Percentiles rank a stretch among this genome's conserved stretches.
These are phyloP conservation scores for Drosophila rhopaloa DNA, from an alignment of 1,140 invertebrate genomes.

Conservation along the genomic window DNA sequence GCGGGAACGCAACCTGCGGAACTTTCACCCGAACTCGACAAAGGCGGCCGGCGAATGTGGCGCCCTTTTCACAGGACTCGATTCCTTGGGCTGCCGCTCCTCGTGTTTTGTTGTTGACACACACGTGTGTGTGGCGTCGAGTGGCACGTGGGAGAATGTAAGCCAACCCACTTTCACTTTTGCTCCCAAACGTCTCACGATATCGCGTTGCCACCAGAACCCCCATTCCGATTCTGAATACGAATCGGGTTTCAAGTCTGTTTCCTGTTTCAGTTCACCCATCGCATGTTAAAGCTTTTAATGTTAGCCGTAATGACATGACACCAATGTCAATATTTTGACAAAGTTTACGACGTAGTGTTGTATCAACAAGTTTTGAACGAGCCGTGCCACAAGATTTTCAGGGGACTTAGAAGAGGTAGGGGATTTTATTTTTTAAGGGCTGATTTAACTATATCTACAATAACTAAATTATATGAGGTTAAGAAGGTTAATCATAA, in stretches of 20 bases:
- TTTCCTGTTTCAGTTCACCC: conserved; percentile 8
- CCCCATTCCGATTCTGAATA: conserved; percentile 15
- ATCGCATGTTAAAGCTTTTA: conserved; percentile 79
- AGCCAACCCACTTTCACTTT: conserved; percentile 22
- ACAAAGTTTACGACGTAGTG: conserved; percentile 56
- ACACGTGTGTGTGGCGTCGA: conserved; percentile 49
- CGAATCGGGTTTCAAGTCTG: conserved; percentile 4
- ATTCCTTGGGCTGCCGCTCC: conserved; percentile 39
- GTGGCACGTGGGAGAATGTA: conserved; percentile 34
- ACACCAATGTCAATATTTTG: conserved; percentile 79
- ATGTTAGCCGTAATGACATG: conserved; percentile 76
- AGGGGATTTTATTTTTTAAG: too few relatives aligned
- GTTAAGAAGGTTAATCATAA: too few relatives aligned
- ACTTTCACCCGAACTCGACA: conserved; percentile 63
- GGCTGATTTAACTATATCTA: too few relatives aligned
- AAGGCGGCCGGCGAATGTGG: conserved; percentile 69
- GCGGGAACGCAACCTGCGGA: conserved; percentile 47
- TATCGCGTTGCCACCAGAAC: conserved; percentile 22
- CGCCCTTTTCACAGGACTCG: conserved; percentile 48
- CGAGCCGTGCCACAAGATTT: conserved; percentile 1
- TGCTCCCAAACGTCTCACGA: conserved; percentile 4
- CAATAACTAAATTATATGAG: too few relatives aligned
- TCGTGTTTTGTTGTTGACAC: conserved; percentile 39
- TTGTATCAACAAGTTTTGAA: conserved; percentile 72
- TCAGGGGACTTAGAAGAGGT: too few relatives aligned